These are phyloP conservation scores for Tychaedon coryphoeus DNA, from an alignment of 2,113 vertebrate genomes.

Conservation along the genomic window DNA sequence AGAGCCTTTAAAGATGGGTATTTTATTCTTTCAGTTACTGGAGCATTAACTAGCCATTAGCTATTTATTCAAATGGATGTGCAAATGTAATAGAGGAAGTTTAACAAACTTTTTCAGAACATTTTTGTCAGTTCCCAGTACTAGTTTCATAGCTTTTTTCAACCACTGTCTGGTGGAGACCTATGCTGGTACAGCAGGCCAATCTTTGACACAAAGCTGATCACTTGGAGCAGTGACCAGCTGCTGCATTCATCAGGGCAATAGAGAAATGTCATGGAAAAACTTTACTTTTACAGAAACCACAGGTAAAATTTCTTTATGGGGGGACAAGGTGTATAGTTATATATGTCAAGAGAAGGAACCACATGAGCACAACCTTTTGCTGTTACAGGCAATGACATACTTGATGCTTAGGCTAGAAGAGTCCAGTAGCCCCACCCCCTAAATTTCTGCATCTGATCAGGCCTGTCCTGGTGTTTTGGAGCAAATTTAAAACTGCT, in stretches of 20 bases:
- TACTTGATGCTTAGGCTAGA: not conserved
- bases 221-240: not conserved
- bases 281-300: not conserved
- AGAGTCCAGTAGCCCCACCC: not conserved
- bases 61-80: conserved; percentile 1
- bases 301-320: not conserved
- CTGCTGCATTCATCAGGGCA: not conserved
- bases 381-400: not conserved
- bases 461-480: not conserved
- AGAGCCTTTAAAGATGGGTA: not conserved
- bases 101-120: not conserved
- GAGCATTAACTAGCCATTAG: not conserved
- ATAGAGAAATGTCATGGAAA: not conserved
- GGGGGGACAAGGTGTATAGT: rapidly evolving
- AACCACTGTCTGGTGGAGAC: not conserved
- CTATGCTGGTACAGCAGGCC: not conserved
- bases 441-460: not conserved
- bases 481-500: not conserved
- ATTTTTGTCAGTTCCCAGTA: not conserved
- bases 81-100: not conserved
- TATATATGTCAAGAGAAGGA: not conserved
- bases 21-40: conserved; percentile 5
- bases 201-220: not conserved
- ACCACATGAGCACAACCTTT: not conserved
- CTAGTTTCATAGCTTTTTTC: not conserved